These are phyloP conservation scores for Drosophila anomelani DNA, from an alignment of 2,888 invertebrate genomes.

Conservation along the genomic window DNA sequence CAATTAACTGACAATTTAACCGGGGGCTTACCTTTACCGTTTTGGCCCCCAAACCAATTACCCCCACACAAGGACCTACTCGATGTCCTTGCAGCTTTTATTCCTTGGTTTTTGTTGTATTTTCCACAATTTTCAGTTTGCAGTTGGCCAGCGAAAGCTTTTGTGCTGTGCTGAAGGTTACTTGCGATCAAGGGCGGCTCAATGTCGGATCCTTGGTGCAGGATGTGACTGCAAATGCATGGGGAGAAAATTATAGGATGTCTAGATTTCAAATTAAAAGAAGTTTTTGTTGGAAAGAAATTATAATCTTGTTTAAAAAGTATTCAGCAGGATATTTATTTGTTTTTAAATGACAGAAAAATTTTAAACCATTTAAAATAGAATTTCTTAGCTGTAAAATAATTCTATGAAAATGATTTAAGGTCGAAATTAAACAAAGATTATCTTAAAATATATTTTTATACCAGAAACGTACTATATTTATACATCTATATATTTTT, in stretches of 20 bases:
- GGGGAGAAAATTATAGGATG: background rate
- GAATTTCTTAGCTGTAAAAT: background rate
- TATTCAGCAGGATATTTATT: no score
- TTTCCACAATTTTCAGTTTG: slow-evolving; percentile 12
- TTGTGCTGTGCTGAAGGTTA: slow-evolving; percentile 58
- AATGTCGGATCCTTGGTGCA: slow-evolving; percentile 61
- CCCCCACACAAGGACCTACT: slow-evolving; percentile 32
- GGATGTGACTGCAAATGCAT: slow-evolving; percentile 23
- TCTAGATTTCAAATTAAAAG: background rate
- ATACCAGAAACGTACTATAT: background rate
- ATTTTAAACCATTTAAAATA: rapidly evolving
- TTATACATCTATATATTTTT: background rate
- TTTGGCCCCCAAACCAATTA: slow-evolving; percentile 13
- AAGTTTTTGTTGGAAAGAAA: no score
- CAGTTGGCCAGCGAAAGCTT: slow-evolving; percentile 22
- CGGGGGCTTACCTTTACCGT: slow-evolving; percentile 17
- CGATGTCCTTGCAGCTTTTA: slow-evolving; percentile 18
- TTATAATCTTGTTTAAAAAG: background rate
- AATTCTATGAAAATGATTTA: background rate
- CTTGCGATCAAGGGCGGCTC: slow-evolving; percentile 73
- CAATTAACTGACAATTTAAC: slow-evolving; percentile 53
- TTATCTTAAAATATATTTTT: background rate
- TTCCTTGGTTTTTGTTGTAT: background rate
- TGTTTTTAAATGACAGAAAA: background rate
- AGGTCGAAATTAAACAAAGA: background rate